Evolutionary conservation across 1,140 invertebrate species (phyloP), one percentile per base, ranked within the genome.

Genomic region (Drosophila sechellia): DNA sequence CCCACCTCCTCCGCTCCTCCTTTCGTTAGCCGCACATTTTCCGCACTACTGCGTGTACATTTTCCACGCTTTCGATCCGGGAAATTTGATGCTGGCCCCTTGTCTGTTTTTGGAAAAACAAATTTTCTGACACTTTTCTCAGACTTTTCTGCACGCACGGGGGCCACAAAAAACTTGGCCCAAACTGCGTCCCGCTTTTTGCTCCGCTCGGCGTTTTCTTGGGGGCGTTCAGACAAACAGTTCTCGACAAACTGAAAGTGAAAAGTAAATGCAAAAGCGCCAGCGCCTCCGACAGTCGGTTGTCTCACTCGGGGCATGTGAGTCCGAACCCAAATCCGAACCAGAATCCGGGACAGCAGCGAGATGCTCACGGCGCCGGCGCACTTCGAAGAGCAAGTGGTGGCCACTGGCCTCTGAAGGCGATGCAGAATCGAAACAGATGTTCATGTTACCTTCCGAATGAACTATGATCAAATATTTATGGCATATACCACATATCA

Each of bases 231-330:
- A 87, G 79, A 89, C 73, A 43, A 63, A 59, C 59, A 63, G 84
- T 89, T 89, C 84, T 89, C 84, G 84, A 89, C 79, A 87, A 84
- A 87, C 84, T 87, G 77, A 87, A 87, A 79, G 78, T 68, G 45
- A 85, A 86, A 86, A 81, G 78, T 70, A 73, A 78, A 81, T 66
- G 81, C 60, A 65, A 65, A 71, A 81, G 81, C 66, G 63, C 60
- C 77, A 79, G 71, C 77, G 59, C 70, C 70, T 74, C 71, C 43
- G 58, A 73, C 48, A 22, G 31, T 69, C 25, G 37, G 59, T 40
- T 15, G 11, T 37, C 37, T n/a, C 22, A 15, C 27, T 31, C 31
- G 31, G 31, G 10, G 31, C 31, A 31, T 31, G 8, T 8, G 31
- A 31, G 31, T 31, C 31, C 31, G 8, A 31, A 31, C 31, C 53